Base-by-base conservation (phyloP, 2,797 vertebrate species). In the Coccyzus lansbergi region DNA sequence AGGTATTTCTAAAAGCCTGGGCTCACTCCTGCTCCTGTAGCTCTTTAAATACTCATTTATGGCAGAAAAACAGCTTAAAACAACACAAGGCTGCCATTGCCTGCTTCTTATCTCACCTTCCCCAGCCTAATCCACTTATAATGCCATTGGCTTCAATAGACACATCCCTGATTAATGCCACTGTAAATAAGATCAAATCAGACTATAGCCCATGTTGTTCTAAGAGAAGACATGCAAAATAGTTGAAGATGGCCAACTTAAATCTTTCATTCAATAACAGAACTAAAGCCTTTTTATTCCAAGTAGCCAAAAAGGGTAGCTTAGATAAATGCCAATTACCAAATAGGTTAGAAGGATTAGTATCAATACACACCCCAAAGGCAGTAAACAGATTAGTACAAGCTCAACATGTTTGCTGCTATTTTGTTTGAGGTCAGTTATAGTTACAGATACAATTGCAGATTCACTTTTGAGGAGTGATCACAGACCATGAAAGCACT, bases 71-170 rank as follows among this genome's bases (percentile, higher is more conserved):
- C 72, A 89, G 44, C 55, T 85, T 58, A 68, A 46, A 92, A 89
- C 40, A 92, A 63, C 71, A 83, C 26, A 77, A 63, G 13, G 51
- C 38, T 86, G 55, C 56, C 53, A 71, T 20, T 78, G 60, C 64
- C 31, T 83, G 46, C 49, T 85, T 80, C 81, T 94, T 94, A 95
- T 96, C 92, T 95, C 88, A 95, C 83, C 64, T 94, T 90, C 28
- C 9, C 71, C 78, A 85, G 84, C 31, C 88, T 90, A 96, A 94
- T 89, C 71, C 88, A 92, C 36, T 75, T 92, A 44, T 33, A 93
- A 83, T 58, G 15, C 15, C 58, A 62, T 62, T 83, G 53, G 81
- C 88, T 83, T 94, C 78, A 83, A 56, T 74, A 92, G 77, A 80
- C 75, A 90, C 42, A 83, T 42, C 49, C 36, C 42, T 78, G 71